phyloP scores from a whole-genome alignment of 2,888 invertebrate species.

The Cylindroiulus punctatus region DNA sequence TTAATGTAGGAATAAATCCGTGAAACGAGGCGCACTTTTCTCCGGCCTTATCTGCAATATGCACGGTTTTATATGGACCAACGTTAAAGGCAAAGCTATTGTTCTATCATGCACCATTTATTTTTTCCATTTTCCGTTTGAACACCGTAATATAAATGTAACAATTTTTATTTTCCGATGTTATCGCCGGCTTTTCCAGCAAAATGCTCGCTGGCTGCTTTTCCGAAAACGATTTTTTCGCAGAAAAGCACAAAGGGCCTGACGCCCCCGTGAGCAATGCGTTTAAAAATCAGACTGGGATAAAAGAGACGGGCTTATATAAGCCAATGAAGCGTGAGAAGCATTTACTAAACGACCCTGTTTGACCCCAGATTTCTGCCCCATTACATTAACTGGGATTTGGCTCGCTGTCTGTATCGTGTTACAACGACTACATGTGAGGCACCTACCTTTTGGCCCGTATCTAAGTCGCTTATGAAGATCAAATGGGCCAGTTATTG shows the following conservation, averaged over 20 bases:
- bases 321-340: slow-evolving; percentile 19
- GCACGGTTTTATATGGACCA: slow-evolving; percentile 26
- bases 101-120: slow-evolving; percentile 26
- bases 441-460: slow-evolving; percentile 21
- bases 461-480: slow-evolving; percentile 13
- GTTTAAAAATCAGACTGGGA: not conserved
- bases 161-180: slow-evolving; percentile 32
- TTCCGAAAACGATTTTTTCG: slow-evolving; percentile 15
- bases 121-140: slow-evolving; percentile 32
- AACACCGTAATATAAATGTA: slow-evolving; percentile 24
- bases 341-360: slow-evolving; percentile 27
- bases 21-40: slow-evolving; percentile 26
- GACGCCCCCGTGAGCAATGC: slow-evolving; percentile 5
- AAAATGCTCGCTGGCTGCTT: slow-evolving; percentile 1
- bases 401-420: not conserved
- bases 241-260: slow-evolving; percentile 3
- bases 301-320: slow-evolving; percentile 21
- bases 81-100: slow-evolving; percentile 13
- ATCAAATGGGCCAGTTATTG: slow-evolving; percentile 13
- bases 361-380: slow-evolving; percentile 17
- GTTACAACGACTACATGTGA: not conserved
- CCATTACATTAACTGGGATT: slow-evolving; percentile 22
- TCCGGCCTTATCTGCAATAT: slow-evolving; percentile 26
- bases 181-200: slow-evolving; percentile 12
- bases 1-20: slow-evolving; percentile 26